phyloP scores from a whole-genome alignment of 2,797 vertebrate genomes.

The Neoniphon sammara region DNA sequence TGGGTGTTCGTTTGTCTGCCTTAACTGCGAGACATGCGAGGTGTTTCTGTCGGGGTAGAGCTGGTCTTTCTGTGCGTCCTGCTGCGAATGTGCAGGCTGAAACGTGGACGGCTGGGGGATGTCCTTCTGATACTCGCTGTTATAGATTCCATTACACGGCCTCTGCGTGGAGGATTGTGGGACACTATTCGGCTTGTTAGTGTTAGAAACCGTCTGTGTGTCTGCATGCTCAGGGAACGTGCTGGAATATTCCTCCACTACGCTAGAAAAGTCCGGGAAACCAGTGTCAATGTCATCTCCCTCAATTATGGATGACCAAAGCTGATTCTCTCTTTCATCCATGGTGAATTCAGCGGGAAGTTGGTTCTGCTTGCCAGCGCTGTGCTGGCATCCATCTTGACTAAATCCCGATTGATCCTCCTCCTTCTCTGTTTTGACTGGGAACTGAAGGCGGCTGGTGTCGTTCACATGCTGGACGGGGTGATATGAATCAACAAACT shows the following conservation, averaged over 20 bases:
- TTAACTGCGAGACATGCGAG: conserved; percentile 17
- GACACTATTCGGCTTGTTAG: conserved; percentile 20
- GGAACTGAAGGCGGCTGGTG: conserved; percentile 63
- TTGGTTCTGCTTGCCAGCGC: conserved; percentile 57
- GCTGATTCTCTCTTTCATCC: conserved; percentile 75
- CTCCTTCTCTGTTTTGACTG: conserved; percentile 78
- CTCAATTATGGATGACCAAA: conserved; percentile 80
- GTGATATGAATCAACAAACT: conserved; percentile 59
- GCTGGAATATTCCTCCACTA: conserved; percentile 78
- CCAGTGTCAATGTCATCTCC: conserved; percentile 73
- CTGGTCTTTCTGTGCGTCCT: conserved; percentile 60
- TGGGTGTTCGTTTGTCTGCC: neutral
- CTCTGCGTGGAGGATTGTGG: conserved; percentile 60
- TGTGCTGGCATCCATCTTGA: conserved; percentile 71
- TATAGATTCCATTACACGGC: conserved; percentile 69
- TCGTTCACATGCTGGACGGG: conserved; percentile 49
- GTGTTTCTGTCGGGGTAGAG: conserved; percentile 52
- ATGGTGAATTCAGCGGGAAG: conserved; percentile 64
- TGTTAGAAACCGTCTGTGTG: conserved; percentile 33
- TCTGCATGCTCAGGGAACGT: conserved; percentile 61
- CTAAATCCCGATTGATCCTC: conserved; percentile 55
- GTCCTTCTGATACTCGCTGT: conserved; percentile 66
- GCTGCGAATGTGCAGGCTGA: conserved; percentile 37
- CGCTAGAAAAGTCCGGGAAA: conserved; percentile 78
- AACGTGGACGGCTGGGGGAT: conserved; percentile 59